Evolutionary conservation across 2,797 vertebrate species (phyloP), one percentile per base, ranked within the genome.

Genomic region (Chelon labrosus): DNA sequence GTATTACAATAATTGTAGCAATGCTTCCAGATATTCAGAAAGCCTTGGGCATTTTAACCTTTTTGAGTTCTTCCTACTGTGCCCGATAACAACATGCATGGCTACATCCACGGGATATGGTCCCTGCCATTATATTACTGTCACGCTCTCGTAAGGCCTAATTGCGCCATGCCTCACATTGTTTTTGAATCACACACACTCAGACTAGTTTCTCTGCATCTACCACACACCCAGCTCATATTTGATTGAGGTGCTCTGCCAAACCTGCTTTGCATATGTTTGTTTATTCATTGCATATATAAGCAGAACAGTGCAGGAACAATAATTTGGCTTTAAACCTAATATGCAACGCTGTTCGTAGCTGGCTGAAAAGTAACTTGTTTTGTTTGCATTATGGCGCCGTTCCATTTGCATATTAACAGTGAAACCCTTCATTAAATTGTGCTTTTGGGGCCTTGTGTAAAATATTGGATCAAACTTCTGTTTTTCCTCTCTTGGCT

Each of bases 211-310:
- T 46, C 51, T 75, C 78, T 69, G 55, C 63, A 17, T 65, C 22
- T 68, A 46, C 55, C 56, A 59, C 52, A 62, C 57, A 60, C 50
- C 22, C 22, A 50, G 54, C 20, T 16, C 44, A 25, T 14, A 51
- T 70, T 38, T 77, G 65, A 85, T 58, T 65, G 59, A 79, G 65
- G 60, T 56, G 31, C 67, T 70, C 41, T 66, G 67, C 72, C 44
- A 47, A 86, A 74, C 55, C 50, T 64, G 35, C 63, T 79, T 85
- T 77, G 71, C 77, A 78, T 80, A 59, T 56, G 38, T 82, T 80
- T 75, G 70, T 76, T 80, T 73, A 65, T 80, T 82, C 52, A 75
- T 67, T 81, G 63, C 35, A 53, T 77, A 5, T 61, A 58, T 65
- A 63, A 53, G 22, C 62, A 57, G 58, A 79, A 75, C 27, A 61